Evolutionary conservation across 2,113 vertebrate species (phyloP).

Genomic region (Dipodomys spectabilis): DNA sequence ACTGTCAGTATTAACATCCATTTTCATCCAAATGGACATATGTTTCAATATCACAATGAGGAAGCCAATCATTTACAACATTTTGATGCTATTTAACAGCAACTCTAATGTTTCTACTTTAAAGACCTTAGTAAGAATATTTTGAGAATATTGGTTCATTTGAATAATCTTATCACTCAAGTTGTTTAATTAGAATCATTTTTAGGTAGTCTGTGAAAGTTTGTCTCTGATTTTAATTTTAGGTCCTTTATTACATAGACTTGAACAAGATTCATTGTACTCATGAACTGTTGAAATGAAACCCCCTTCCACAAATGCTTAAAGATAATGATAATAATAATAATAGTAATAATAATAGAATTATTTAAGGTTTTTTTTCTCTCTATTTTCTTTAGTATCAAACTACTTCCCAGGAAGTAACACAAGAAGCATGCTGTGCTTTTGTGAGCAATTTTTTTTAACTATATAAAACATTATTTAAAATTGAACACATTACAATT

Average conservation of each 20-base stretch:
- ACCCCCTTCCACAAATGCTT: no score
- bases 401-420: neutral
- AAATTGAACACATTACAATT: conserved; percentile 42
- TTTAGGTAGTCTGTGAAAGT: neutral
- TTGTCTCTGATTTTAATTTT: neutral
- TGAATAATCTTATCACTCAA: neutral
- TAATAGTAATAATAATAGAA: no score
- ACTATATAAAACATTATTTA: conserved; percentile 3
- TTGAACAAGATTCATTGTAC: neutral
- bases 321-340: no score
- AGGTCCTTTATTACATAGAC: neutral
- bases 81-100: conserved; percentile 24
- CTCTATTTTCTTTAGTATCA: conserved; percentile 20
- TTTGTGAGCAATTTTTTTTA: conserved; percentile 50
- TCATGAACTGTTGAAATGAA: no score
- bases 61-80: neutral
- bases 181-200: conserved; percentile 17
- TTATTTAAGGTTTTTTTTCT: neutral
- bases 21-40: neutral
- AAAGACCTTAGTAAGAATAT: neutral
- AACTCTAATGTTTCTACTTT: neutral
- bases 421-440: neutral
- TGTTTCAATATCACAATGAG: neutral
- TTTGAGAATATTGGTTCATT: neutral
- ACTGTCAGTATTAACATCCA: neutral